Evolutionary conservation across 2,888 invertebrate genomes (phyloP).

Genomic region (Polyommatus icarus): DNA sequence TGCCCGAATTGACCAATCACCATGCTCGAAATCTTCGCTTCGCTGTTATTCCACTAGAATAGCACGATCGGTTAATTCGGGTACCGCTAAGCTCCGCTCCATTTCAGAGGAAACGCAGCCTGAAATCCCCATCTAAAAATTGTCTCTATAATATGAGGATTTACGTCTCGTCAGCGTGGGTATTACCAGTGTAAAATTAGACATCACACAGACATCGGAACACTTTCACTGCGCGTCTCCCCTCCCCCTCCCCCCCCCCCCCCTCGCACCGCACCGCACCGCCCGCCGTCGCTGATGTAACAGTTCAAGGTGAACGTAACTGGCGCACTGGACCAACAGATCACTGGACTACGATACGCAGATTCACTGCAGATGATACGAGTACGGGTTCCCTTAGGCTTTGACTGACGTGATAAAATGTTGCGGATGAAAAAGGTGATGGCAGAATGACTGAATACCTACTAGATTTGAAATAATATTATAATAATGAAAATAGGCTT

Average conservation of each 20-base stretch:
- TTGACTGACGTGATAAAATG: not conserved
- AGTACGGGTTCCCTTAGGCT: not conserved
- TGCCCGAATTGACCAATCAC: too few relatives aligned
- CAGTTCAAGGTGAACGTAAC: constrained; percentile 12
- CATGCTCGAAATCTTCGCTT: too few relatives aligned
- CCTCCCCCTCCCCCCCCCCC: not conserved
- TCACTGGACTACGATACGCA: not conserved
- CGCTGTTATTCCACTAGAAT: too few relatives aligned
- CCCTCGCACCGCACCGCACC: not conserved
- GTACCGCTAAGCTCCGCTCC: too few relatives aligned
- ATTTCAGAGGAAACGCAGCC: too few relatives aligned
- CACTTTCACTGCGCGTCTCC: not conserved
- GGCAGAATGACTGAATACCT: too few relatives aligned
- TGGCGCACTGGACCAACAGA: constrained; percentile 2
- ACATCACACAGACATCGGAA: not conserved
- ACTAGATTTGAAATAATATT: too few relatives aligned
- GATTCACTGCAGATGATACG: not conserved
- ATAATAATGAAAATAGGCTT: too few relatives aligned
- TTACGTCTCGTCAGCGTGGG: not conserved
- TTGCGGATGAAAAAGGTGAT: too few relatives aligned
- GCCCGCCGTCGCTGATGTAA: not conserved
- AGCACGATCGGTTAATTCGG: too few relatives aligned
- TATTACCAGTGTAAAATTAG: not conserved
- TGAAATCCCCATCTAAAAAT: too few relatives aligned
- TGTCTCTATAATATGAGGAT: not conserved